Base-by-base conservation (phyloP, 2,797 vertebrate species). In the Telmatherina bonti region DNA sequence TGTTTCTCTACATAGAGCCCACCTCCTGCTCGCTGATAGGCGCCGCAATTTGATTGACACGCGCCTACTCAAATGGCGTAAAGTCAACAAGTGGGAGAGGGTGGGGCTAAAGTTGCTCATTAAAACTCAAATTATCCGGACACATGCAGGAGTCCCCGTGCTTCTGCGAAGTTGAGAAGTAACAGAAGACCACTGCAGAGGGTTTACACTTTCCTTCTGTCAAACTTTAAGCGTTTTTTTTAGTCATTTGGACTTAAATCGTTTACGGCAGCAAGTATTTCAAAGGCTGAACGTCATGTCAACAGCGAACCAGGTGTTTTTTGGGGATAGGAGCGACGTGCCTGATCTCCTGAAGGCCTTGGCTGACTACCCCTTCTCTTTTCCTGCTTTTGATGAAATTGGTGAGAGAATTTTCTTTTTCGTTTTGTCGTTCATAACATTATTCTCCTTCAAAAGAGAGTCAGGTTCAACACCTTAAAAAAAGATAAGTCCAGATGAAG, bases 331-430 rank as follows among this genome's bases (percentile, higher is more conserved):
- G 93, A 85, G 78, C 70, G 88, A 91, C 73, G 94, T 96, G 62
- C 94, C 96, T 0, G 96, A 97, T 84, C 93, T 97, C 58, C 91
- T 97, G 67, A 97, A 94, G 88, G 94, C 95, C 4, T 79, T 97
- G 75, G 91, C 95, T 74, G 96, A 97, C 57, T 96, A 95, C 60
- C 94, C 96, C n/a, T 89, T 96, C 55, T 90, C 89, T 73, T 94
- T 95, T 89, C 91, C 92, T 36, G 90, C 85, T 72, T 92, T 93
- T 66, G 91, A 92, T 73, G 94, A 91, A 79, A 87, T 86, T 81
- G 96, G 96, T 97, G 95, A 94, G 93, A 6, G 41, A 18, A 5
- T 43, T 43, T 38, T 15, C 2, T 35, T 35, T 35, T 9, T 38
- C 2, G 1, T 36, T 36, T 36, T 12, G 35, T 24, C 5, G 22